A percentile compares a stretch with the other conserved stretches of the same genome.
phyloP scores from a whole-genome alignment of 2,888 invertebrate genomes.

The Calliphora vomitoria region DNA sequence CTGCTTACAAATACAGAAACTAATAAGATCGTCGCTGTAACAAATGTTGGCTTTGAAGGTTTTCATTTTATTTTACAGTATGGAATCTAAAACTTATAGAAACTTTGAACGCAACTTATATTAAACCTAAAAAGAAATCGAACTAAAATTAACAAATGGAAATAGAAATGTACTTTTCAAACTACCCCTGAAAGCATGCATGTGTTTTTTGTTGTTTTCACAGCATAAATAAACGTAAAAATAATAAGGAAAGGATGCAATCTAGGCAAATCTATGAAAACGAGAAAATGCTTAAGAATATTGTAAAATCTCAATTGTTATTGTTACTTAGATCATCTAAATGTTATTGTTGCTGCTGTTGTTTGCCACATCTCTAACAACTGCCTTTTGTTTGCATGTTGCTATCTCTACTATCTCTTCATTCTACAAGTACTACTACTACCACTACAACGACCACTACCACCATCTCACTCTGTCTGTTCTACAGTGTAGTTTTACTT shows the following conservation, averaged over 20 bases:
- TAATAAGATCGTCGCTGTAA: too few relatives aligned
- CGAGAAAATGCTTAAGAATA: constrained; percentile 56
- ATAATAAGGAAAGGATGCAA: constrained; percentile 48
- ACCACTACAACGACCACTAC: neutral
- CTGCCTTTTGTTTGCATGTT: constrained; percentile 31
- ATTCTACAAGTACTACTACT: neutral
- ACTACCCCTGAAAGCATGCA: neutral
- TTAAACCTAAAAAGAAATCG: too few relatives aligned
- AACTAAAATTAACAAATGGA: too few relatives aligned
- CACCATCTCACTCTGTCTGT: neutral
- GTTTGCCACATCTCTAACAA: constrained; percentile 27
- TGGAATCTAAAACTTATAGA: too few relatives aligned
- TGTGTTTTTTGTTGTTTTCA: neutral
- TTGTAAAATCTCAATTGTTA: constrained; percentile 69
- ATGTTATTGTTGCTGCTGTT: constrained; percentile 23
- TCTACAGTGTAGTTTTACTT: constrained; percentile 4
- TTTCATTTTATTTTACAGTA: too few relatives aligned
- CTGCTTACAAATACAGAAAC: too few relatives aligned
- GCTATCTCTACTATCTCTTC: constrained; percentile 25
- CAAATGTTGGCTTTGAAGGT: too few relatives aligned
- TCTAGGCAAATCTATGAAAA: constrained; percentile 27
- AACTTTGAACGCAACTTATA: too few relatives aligned
- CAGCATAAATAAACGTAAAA: constrained; percentile 36
- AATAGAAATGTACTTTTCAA: neutral
- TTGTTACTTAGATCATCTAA: constrained; percentile 65